Percentiles rank a stretch among this genome's conserved stretches.
Conservation (phyloP, 2,888 invertebrate genomes). For the Pedicia rivosa region DNA sequence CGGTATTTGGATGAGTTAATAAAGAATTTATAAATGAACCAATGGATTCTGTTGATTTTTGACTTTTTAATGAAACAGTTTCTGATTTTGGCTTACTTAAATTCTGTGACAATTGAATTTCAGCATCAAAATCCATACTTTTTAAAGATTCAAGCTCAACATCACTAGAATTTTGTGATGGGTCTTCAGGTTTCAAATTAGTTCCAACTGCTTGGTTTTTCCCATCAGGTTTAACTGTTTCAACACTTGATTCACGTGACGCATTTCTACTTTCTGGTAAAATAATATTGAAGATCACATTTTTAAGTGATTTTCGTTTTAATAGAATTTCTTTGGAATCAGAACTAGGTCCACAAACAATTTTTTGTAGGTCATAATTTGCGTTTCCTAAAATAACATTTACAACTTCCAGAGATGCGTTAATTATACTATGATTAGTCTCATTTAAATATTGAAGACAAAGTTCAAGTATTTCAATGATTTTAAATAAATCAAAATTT, state of each 20-base stretch:
- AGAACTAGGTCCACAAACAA: conserved; percentile 3
- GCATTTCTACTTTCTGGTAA: conserved; percentile 3
- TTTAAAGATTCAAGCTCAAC: conserved; percentile 32
- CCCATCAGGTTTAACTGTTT: conserved; percentile 12
- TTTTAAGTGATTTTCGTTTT: conserved; percentile 31
- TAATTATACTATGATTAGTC: conserved; percentile 74
- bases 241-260: conserved; percentile 13
- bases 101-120: conserved; percentile 21
- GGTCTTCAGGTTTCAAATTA: conserved; percentile 19
- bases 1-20: conserved; percentile 27
- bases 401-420: conserved; percentile 61
- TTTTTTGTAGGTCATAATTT: conserved; percentile 3
- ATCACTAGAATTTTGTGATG: conserved; percentile 30
- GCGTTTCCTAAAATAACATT: conserved; percentile 24
- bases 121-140: conserved; percentile 32
- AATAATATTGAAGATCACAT: conserved; percentile 26
- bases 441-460: conserved; percentile 54
- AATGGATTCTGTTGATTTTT: conserved; percentile 21
- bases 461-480: conserved; percentile 56
- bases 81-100: conserved; percentile 9
- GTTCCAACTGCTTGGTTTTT: too few relatives aligned
- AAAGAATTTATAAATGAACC: conserved; percentile 30
- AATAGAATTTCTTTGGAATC: conserved; percentile 27
- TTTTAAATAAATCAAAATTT: conserved; percentile 22
- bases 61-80: conserved; percentile 9